A percentile compares a stretch with the other conserved stretches of the same genome.
Evolutionary conservation across 1,140 invertebrate genomes (phyloP).

Genomic region (Diploscapter pachys): DNA sequence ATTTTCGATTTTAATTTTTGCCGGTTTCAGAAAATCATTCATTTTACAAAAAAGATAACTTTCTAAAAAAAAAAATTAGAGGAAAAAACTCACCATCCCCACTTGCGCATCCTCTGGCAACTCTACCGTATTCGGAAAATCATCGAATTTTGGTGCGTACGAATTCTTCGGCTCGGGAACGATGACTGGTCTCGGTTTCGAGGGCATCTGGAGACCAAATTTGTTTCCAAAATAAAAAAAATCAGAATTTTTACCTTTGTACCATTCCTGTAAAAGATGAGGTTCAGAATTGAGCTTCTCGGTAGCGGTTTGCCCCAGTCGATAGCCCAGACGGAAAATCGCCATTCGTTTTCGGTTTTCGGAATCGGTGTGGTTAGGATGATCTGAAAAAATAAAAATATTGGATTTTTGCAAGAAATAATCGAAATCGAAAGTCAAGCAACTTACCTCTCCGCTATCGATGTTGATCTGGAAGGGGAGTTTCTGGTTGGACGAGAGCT

Average conservation of each 20-base stretch:
- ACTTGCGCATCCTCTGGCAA: slow-evolving; percentile 39
- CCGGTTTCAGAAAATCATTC: too few species aligned
- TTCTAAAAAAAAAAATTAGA: slow-evolving; percentile 2
- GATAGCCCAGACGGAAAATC: slow-evolving; percentile 16
- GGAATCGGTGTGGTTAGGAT: slow-evolving; percentile 4
- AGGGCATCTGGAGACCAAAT: slow-evolving; percentile 10
- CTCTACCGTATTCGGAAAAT: slow-evolving; percentile 16
- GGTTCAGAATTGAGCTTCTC: slow-evolving; percentile 19
- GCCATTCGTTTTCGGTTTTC: slow-evolving; percentile 13
- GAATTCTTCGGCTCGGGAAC: slow-evolving; percentile 28
- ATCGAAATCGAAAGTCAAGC: not conserved
- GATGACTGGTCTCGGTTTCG: slow-evolving; percentile 15
- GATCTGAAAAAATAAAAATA: slow-evolving; percentile 18
- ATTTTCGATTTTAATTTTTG: too few species aligned
- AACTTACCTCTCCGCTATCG: slow-evolving; percentile 30
- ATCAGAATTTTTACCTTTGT: slow-evolving; percentile 23
- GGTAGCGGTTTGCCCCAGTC: slow-evolving; percentile 28
- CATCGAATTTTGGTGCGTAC: slow-evolving; percentile 31
- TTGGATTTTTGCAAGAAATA: not conserved
- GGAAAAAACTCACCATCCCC: slow-evolving; percentile 38
- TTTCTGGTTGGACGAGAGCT: slow-evolving; percentile 20
- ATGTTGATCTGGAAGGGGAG: slow-evolving; percentile 23
- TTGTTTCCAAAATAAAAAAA: not conserved
- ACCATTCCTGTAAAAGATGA: slow-evolving; percentile 33
- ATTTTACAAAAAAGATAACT: too few species aligned